A percentile compares a stretch with the other conserved stretches of the same genome.
phyloP scores from a whole-genome alignment of 2,797 vertebrate genomes.

The Arrhamphus sclerolepis region DNA sequence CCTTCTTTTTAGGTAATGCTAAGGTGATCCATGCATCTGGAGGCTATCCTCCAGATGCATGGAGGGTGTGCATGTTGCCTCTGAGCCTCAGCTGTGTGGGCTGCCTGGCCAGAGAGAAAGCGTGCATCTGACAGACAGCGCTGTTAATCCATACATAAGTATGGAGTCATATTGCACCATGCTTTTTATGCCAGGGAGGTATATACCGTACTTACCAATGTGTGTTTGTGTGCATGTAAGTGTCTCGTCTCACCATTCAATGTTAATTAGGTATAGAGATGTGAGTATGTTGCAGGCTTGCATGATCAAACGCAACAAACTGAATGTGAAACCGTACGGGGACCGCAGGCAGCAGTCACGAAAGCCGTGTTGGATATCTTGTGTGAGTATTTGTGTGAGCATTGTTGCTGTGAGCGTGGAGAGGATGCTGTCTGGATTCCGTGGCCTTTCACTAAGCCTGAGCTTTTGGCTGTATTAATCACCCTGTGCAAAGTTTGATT shows the following conservation, averaged over 20 bases:
- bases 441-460: conserved; percentile 65
- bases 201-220: conserved; percentile 9
- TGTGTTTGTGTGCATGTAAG: conserved; percentile 39
- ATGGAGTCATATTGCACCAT: conserved; percentile 49
- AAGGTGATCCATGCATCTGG: too few species aligned
- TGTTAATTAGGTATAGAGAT: conserved; percentile 70
- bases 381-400: conserved; percentile 18
- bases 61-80: conserved; percentile 14
- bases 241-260: conserved; percentile 53
- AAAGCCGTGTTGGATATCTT: conserved; percentile 52
- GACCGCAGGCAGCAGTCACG: conserved; percentile 57
- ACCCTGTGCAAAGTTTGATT: conserved; percentile 66
- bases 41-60: conserved; percentile 15
- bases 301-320: conserved; percentile 59
- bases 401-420: conserved; percentile 44
- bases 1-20: conserved; percentile 13
- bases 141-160: conserved; percentile 61
- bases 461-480: conserved; percentile 72
- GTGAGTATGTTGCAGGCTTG: conserved; percentile 53
- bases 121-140: conserved; percentile 61
- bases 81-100: conserved; percentile 50
- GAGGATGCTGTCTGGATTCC: conserved; percentile 67
- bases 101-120: conserved; percentile 43
- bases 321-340: conserved; percentile 64
- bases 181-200: conserved; percentile 10